These are phyloP conservation scores for Haliclona indistincta DNA, from an alignment of 37 sponge, comb jelly and placozoan species.

Conservation along the genomic window DNA sequence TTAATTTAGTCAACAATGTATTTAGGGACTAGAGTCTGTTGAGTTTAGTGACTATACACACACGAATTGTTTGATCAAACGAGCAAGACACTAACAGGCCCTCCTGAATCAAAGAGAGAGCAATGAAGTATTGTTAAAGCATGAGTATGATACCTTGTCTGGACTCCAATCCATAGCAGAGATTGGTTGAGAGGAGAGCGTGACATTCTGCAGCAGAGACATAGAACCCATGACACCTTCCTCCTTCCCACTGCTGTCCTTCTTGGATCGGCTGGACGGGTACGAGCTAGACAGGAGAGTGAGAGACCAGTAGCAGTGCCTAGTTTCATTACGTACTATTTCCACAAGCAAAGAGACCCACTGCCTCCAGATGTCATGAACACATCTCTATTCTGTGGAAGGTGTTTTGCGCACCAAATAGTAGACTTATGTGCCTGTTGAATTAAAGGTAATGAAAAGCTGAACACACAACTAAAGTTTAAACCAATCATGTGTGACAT, in stretches of 20 bases:
- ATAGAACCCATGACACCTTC: constrained; percentile 89
- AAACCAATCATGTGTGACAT: background rate
- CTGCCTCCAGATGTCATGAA: constrained; percentile 93
- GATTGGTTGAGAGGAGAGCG: constrained; percentile 95
- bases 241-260: constrained; percentile 64
- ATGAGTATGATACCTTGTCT: constrained; percentile 80
- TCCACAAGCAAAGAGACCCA: constrained; percentile 92
- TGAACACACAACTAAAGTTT: background rate
- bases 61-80: constrained; percentile 95
- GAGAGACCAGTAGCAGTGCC: background rate
- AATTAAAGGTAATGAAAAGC: background rate
- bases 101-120: constrained; percentile 60
- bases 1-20: too few species aligned
- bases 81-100: constrained; percentile 90
- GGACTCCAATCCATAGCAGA: constrained; percentile 96
- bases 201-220: constrained; percentile 85
- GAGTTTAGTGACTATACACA: constrained; percentile 94
- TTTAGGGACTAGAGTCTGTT: constrained; percentile 67
- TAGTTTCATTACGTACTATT: constrained; percentile 84
- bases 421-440: constrained; percentile 77
- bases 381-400: constrained; percentile 97
- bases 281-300: constrained; percentile 69
- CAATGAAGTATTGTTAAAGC: background rate
- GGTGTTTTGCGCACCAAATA: constrained; percentile 94
- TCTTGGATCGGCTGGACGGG: constrained; percentile 67